These are phyloP conservation scores for Ferrisia virgata DNA, from an alignment of 2,888 invertebrate species.

Conservation along the genomic window DNA sequence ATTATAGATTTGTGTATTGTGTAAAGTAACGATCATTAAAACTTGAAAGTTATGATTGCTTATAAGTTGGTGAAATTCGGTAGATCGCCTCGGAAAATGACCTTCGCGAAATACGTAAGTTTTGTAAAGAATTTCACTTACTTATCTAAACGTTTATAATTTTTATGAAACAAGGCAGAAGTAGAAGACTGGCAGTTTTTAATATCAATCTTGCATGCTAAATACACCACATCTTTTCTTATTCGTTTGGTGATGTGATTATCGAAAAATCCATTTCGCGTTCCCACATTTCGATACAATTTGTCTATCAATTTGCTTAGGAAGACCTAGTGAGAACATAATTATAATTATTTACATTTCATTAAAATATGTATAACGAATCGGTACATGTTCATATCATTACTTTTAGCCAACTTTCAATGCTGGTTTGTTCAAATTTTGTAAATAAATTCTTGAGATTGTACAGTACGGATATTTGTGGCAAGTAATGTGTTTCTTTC, in stretches of 20 bases:
- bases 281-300: background rate
- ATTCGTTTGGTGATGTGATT: background rate
- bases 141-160: background rate
- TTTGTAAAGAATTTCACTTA: background rate
- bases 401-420: background rate
- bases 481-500: background rate
- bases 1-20: too few species aligned
- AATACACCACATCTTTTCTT: background rate
- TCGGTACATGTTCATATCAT: background rate
- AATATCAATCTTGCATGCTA: slow-evolving; percentile 18
- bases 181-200: background rate
- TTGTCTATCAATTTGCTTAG: background rate
- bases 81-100: too few species aligned
- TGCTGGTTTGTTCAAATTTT: background rate
- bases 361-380: background rate
- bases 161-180: background rate
- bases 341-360: background rate
- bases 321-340: background rate
- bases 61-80: too few species aligned
- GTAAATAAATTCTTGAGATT: slow-evolving; percentile 1
- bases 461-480: background rate
- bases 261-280: background rate
- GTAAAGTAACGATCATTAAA: too few species aligned
- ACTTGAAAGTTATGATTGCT: too few species aligned
- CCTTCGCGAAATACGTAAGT: too few species aligned